Base-by-base conservation (phyloP, 1,140 invertebrate species). In the Drosophila albomicans region DNA sequence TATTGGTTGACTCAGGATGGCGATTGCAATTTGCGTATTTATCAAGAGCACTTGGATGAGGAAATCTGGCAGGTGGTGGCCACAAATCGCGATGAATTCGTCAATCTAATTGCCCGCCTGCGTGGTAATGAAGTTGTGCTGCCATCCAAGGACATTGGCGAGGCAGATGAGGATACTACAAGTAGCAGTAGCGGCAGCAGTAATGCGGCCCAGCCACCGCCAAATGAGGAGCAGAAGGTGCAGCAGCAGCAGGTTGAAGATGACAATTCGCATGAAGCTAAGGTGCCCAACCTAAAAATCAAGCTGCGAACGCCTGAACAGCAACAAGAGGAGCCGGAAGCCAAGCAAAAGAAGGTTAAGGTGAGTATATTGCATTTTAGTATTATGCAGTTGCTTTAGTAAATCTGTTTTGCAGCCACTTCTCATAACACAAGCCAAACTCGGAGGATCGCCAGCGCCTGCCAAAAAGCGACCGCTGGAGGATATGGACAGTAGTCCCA, bases 1-100 rank as follows among this genome's bases (percentile, higher is more conserved):
- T 99, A 99, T 93, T 99, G 98, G 98, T 96, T 96, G 89, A 97
- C 99, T 84, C 94, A 97, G 69, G 98, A 99, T 92, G 95, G 96
- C 75, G 96, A 97, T 62, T 95, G 96, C 79, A 98, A 99, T 93
- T 94, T 99, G 46, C 94, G 97, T 73, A 95, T 99, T 20, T 99
- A 99, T 92, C 96, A 96, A 86, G 98, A 99, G 94, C 97, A 99
- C 91, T 95, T 97, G 63, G 98, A 99, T 93, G 98, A 99, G 91
- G 98, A 99, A 91, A 97, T 97, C 13, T 99, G 98, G 98, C 95
- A 97, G 91, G 93, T 99, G 43, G 96, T 99, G 74, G 98, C 98
- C 72, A 97, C 95, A 96, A 96, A 96, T 91, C 93, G 96, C 58
- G 95, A 96, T 73, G 96, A 96, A 76, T 93, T 98, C 68, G 95